These are phyloP conservation scores for Lindbergichthys nudifrons DNA, from an alignment of 2,797 vertebrate genomes.

Conservation along the genomic window DNA sequence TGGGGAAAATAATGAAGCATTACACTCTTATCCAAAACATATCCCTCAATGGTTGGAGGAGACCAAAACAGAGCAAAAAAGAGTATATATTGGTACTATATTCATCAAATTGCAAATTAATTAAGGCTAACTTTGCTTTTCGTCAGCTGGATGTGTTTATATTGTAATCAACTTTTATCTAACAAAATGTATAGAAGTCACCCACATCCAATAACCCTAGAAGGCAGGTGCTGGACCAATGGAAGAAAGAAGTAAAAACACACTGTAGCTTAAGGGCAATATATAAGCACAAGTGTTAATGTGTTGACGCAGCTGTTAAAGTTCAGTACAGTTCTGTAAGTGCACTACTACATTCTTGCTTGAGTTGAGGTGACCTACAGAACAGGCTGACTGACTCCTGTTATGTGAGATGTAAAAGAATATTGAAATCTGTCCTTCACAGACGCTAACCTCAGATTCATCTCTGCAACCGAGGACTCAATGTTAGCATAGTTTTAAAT, in stretches of 20 bases:
- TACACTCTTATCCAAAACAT: constrained; percentile 1
- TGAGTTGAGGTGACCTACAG: neutral
- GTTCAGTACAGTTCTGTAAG: neutral
- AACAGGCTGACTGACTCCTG: constrained; percentile 16
- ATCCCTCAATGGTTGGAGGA: neutral
- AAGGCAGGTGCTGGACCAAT: too few relatives aligned
- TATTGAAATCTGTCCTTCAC: constrained; percentile 41
- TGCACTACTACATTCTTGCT: neutral
- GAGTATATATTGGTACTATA: neutral
- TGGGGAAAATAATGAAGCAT: neutral
- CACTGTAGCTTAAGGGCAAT: too few relatives aligned
- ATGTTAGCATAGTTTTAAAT: constrained; percentile 31
- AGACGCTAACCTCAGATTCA: constrained; percentile 23
- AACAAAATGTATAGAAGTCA: neutral
- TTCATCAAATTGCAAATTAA: neutral
- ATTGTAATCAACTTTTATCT: neutral
- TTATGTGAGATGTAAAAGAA: constrained; percentile 29
- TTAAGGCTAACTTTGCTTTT: neutral
- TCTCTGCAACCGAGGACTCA: constrained; percentile 18
- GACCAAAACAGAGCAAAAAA: neutral
- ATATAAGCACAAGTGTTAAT: too few relatives aligned
- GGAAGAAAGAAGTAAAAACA: too few relatives aligned
- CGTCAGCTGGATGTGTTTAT: neutral
- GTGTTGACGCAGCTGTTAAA: neutral
- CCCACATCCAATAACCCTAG: too few relatives aligned